Percentiles rank a stretch among this genome's conserved stretches.
Evolutionary conservation across 2,797 vertebrate species (phyloP).

Genomic region (Harpagifer antarcticus): DNA sequence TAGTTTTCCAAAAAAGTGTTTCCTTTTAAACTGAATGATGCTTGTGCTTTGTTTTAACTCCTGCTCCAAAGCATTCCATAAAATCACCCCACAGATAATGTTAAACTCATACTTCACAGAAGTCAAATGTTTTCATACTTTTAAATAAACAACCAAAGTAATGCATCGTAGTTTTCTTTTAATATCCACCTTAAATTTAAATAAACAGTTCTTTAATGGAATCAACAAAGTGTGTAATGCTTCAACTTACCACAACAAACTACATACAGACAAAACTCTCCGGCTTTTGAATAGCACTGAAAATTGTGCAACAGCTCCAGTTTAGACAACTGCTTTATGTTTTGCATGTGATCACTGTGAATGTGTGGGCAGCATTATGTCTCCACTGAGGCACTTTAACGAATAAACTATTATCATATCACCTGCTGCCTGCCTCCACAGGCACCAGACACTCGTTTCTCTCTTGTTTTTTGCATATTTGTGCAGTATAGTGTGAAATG

Average conservation of each 20-base stretch:
- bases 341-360: constrained; percentile 46
- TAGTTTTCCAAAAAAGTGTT: no score
- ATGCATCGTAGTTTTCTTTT: neutral
- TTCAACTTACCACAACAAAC: neutral
- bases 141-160: neutral
- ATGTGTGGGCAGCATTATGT: constrained; percentile 48
- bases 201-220: neutral
- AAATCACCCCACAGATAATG: no score
- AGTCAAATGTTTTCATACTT: neutral
- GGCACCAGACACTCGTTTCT: neutral
- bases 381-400: constrained; percentile 34
- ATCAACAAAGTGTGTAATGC: neutral
- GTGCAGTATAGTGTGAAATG: constrained; percentile 2
- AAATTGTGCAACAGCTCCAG: constrained; percentile 27
- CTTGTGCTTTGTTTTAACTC: no score
- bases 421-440: constrained; percentile 32
- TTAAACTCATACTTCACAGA: no score
- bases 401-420: constrained; percentile 31
- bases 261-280: constrained; percentile 6
- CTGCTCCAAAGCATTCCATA: no score
- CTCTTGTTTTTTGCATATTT: neutral
- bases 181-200: neutral
- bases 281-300: constrained; percentile 17
- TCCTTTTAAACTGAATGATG: no score
- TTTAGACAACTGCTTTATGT: constrained; percentile 45